Evolutionary conservation across 2,113 vertebrate species (phyloP).

Genomic region (Ailuropoda melanoleuca): DNA sequence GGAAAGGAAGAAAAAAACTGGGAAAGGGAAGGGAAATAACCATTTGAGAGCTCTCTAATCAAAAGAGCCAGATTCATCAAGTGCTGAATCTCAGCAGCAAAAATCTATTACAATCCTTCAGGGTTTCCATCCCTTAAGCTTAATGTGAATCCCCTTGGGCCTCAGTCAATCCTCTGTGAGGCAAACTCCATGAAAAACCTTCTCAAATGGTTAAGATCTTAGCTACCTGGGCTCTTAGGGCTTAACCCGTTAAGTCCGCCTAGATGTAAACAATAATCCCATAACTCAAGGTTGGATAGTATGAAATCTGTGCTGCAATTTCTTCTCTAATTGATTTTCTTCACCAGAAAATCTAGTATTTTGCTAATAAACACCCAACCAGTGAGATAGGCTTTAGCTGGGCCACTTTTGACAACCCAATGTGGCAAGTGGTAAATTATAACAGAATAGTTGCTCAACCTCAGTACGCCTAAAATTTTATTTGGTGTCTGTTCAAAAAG

Average conservation of each 20-base stretch:
- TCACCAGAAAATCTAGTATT: not conserved
- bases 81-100: constrained; percentile 17
- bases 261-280: constrained; percentile 13
- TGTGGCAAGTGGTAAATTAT: not conserved
- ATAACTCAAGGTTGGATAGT: not conserved
- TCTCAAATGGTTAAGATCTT: constrained; percentile 2
- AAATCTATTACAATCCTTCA: not conserved
- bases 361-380: not conserved
- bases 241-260: not conserved
- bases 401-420: not conserved
- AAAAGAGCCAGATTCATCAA: not conserved
- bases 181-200: not conserved
- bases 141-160: not conserved
- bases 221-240: not conserved
- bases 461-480: constrained; percentile 21
- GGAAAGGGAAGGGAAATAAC: not conserved
- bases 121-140: not conserved
- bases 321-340: constrained; percentile 41
- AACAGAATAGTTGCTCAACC: not conserved
- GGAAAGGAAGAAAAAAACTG: not conserved
- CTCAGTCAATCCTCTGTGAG: constrained; percentile 1
- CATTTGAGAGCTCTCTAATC: not conserved
- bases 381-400: not conserved
- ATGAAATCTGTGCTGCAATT: not conserved
- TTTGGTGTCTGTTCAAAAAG: not conserved